Evolutionary conservation across 2,113 vertebrate species (phyloP).

Genomic region (Pantherophis guttatus): DNA sequence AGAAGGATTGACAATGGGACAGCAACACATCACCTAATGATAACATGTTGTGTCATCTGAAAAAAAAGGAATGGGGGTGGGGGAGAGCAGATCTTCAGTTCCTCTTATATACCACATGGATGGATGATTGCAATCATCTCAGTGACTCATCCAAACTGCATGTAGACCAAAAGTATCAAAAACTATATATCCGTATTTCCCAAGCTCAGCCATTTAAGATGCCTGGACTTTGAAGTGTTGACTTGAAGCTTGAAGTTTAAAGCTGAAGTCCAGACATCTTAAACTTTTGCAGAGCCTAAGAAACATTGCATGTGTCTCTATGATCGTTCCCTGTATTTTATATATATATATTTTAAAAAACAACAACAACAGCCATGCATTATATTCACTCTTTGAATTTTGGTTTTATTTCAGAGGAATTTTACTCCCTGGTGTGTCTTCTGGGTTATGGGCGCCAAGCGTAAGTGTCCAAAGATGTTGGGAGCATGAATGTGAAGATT

Average conservation of each 20-base stretch:
- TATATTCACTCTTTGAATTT: background rate
- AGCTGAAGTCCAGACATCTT: background rate
- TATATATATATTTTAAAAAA: background rate
- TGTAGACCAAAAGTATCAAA: background rate
- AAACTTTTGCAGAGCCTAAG: background rate
- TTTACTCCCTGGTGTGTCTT: slow-evolving; percentile 68
- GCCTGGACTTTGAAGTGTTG: too few species aligned
- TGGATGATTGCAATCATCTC: background rate
- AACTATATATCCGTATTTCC: background rate
- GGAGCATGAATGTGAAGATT: background rate
- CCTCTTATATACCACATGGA: background rate
- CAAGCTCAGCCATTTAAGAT: too few species aligned
- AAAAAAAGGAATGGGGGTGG: background rate
- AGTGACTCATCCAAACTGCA: background rate
- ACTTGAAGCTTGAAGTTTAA: too few species aligned
- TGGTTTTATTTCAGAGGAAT: slow-evolving; percentile 61
- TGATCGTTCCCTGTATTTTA: background rate
- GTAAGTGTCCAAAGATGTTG: slow-evolving; percentile 59
- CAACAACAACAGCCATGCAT: too few species aligned
- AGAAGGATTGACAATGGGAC: background rate
- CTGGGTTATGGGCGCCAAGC: slow-evolving; percentile 59
- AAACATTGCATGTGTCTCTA: background rate
- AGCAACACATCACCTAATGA: background rate
- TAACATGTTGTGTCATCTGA: background rate
- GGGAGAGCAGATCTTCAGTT: background rate